Evolutionary conservation across 2,888 invertebrate species (phyloP), one percentile per base, ranked within the genome.

Genomic region (Hesperia comma): DNA sequence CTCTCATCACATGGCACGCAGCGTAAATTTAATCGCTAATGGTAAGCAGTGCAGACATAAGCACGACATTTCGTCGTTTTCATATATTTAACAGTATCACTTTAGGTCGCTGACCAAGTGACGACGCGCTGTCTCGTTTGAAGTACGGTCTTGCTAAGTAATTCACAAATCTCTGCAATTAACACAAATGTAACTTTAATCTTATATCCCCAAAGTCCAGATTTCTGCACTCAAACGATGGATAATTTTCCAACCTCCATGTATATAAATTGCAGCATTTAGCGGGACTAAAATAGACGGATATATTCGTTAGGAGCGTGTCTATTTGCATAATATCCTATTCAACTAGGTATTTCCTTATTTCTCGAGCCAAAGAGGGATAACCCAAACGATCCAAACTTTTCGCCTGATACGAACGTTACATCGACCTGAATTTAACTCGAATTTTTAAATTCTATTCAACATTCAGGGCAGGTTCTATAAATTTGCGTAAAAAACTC

Each of bases 261-360:
- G 58, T 66, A 70, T 73, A 79, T 80, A 83, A 84, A 82, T 83
- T 79, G 76, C 74, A 73, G 75, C 77, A 79, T 82, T 83, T 77
- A 79, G 74, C 75, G 70, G 77, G 73, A 69, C 75, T 77, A 77
- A 71, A 79, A 77, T 78, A 77, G 79, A 83, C 83, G 84, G 83
- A 86, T 82, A 78, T 79, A 77, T 81, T 81, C 76, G 80, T 84
- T 81, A 77, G 73, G 73, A 72, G 61, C 74, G 75, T 72, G 76
- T 76, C 75, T 77, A 78, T 83, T 84, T 82, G 80, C 81, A 81
- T 85, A 82, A 84, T 84, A 83, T 77, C 79, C 80, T 70, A 77
- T 76, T 78, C 73, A 75, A 73, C 69, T 72, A 26, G 51, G 21
- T 26, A 72, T 72, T 74, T 74, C 73, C 75, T 72, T 68, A 61